Evolutionary conservation across 1,140 invertebrate species (phyloP), one percentile per base, ranked within the genome.

Genomic region (Ceratosolen fusciceps): DNA sequence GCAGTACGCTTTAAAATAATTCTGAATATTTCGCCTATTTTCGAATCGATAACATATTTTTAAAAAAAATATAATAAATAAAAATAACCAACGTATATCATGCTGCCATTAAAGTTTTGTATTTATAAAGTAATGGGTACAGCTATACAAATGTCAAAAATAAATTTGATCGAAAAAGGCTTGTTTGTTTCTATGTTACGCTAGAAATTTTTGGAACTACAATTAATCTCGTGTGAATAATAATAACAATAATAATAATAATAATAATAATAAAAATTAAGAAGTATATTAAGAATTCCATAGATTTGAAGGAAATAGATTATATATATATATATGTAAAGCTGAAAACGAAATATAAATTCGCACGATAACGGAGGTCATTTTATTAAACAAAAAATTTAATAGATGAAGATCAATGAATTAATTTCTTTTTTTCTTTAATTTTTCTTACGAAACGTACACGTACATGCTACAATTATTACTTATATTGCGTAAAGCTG

Each of bases 401-500:
- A 14, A 39, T 58, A 21, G 26, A 73, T 34, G 39, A 34, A 73
- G 52, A 37, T 58, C 54, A 58, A 19, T 73, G 49, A 49, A 49
- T 49, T 47, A 12, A 71, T 52, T 71, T 73, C 34, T 58, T 24
- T 72, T 26, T 72, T 31, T 72, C 39, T 56, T 56, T 54, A 54
- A 72, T 72, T 56, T 56, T 65, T 65, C 60, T 65, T 65, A 65
- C 60, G 60, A 65, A 65, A 65, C 60, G 37, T n/a, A 54, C 43
- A 72, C 49, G 49, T 54, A 72, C 70, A 72, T 72, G 49, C 43
- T 72, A 74, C 72, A 60, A 62, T 54, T 74, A 62, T 54, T 74
- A 73, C 56, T 43, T 73, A 73, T 39, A 39, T 54, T 73, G 52
- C 52, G 29, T 73, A 58, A 73, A 73, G 68, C 71, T 73, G 71